Conservation (phyloP, 2,113 vertebrate species). For the Pristiophorus japonicus region DNA sequence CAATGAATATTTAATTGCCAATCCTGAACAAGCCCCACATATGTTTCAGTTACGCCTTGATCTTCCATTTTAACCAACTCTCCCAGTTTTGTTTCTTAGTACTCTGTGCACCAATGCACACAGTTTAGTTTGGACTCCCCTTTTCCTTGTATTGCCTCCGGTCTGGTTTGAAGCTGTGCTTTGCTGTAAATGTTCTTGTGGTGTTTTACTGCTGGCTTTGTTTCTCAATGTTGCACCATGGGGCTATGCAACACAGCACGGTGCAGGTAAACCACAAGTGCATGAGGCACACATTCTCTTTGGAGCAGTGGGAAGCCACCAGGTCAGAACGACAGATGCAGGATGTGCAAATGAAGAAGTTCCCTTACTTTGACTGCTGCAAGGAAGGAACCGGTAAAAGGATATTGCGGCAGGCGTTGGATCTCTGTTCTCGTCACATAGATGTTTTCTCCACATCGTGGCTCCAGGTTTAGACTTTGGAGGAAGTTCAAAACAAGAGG, state of each 20-base stretch:
- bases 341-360: not conserved
- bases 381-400: not conserved
- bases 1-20: not conserved
- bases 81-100: not conserved
- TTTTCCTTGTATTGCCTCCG: not conserved
- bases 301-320: not conserved
- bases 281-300: not conserved
- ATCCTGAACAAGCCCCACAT: not conserved
- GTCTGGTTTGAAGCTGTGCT: not conserved
- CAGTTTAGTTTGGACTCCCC: not conserved
- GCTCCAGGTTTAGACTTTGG: not conserved
- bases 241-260: not conserved
- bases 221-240: too few species aligned
- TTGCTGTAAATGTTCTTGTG: too few species aligned
- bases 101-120: not conserved
- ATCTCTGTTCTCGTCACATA: conserved; percentile 12
- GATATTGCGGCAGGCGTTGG: not conserved
- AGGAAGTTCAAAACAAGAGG: conserved; percentile 30
- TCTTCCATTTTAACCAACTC: not conserved
- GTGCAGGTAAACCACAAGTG: not conserved
- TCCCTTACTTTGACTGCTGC: not conserved
- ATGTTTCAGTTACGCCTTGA: not conserved
- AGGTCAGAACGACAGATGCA: not conserved
- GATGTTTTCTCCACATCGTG: not conserved
- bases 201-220: not conserved